Conservation (phyloP, 2,113 vertebrate genomes). For the Meriones unguiculatus region DNA sequence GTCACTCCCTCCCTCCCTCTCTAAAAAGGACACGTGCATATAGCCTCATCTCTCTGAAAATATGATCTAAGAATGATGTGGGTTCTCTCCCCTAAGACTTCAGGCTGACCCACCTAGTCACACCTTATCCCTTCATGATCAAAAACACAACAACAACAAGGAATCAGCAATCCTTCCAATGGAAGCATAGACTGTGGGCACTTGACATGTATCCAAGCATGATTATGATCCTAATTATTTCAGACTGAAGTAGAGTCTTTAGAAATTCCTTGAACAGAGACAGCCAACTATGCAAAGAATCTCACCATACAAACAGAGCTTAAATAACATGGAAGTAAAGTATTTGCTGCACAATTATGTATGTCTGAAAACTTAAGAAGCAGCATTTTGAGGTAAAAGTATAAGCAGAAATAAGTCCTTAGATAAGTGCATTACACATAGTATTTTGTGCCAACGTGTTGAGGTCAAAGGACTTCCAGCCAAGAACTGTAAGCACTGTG, state of each 20-base stretch:
- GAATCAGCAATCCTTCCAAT: slow-evolving; percentile 20
- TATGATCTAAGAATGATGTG: neutral
- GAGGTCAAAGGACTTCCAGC: slow-evolving; percentile 22
- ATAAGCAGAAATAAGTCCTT: slow-evolving; percentile 13
- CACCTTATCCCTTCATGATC: neutral
- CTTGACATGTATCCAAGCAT: slow-evolving; percentile 40
- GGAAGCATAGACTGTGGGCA: neutral
- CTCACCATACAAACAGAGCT: neutral
- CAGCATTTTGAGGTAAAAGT: slow-evolving; percentile 47
- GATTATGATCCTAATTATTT: slow-evolving; percentile 29
- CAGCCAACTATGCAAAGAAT: slow-evolving; percentile 11
- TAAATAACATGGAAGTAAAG: slow-evolving; percentile 29
- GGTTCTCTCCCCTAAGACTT: neutral
- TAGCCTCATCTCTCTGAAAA: neutral
- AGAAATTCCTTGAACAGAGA: slow-evolving; percentile 21
- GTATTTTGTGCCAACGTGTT: slow-evolving; percentile 20
- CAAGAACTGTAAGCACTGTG: slow-evolving; percentile 29
- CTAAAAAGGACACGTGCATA: neutral
- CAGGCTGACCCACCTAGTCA: neutral
- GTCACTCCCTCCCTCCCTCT: neutral
- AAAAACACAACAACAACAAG: neutral
- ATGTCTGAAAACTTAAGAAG: slow-evolving; percentile 43
- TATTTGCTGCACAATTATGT: neutral
- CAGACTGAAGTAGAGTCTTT: slow-evolving; percentile 41
- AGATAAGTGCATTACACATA: slow-evolving; percentile 25